Evolutionary conservation across 2,797 vertebrate genomes (phyloP).

Genomic region (Notamacropus eugenii): DNA sequence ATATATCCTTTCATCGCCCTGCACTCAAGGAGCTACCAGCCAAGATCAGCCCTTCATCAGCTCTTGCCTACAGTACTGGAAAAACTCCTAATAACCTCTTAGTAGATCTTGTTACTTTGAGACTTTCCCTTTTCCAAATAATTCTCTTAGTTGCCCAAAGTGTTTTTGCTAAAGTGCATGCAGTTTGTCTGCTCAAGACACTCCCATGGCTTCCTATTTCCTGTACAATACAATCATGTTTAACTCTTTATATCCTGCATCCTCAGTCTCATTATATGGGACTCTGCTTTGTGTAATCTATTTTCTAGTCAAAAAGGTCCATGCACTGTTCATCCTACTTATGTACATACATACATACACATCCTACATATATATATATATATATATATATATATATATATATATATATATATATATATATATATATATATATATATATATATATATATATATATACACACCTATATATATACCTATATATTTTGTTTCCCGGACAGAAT

Average conservation of each 20-base stretch:
- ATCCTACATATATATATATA: not conserved
- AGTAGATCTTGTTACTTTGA: not conserved
- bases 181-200: not conserved
- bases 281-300: too few relatives aligned
- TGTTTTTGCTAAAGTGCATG: not conserved
- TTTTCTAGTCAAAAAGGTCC: too few relatives aligned
- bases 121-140: not conserved
- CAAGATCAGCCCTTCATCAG: not conserved
- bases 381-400: not conserved
- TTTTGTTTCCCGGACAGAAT: not conserved
- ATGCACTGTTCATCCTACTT: too few relatives aligned
- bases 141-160: not conserved
- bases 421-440: too few relatives aligned
- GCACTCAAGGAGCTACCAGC: not conserved
- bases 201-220: not conserved
- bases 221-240: not conserved
- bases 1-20: not conserved
- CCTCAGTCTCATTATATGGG: too few relatives aligned
- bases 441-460: too few relatives aligned
- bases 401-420: accelerated
- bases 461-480: not conserved
- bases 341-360: too few relatives aligned
- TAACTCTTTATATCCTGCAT: not conserved
- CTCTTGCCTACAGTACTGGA: not conserved
- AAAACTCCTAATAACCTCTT: not conserved